Evolutionary conservation across 2,797 vertebrate species (phyloP), one percentile per base, ranked within the genome.

Genomic region (Gastrophryne carolinensis): DNA sequence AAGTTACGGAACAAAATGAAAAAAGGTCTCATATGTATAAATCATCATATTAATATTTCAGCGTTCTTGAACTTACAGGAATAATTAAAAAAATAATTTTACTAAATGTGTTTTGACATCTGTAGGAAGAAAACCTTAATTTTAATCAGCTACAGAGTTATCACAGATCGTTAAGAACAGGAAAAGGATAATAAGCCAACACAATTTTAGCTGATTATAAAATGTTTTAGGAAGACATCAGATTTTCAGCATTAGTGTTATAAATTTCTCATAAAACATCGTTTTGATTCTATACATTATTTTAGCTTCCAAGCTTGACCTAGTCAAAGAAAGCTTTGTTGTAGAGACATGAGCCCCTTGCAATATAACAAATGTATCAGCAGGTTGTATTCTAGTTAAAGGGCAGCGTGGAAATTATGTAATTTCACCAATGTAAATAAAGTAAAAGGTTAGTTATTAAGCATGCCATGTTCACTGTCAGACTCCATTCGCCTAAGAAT

Each of bases 401-500:
- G 24, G 24, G 7, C 32, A 30, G 24, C 79, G 82, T 86, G 83
- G 80, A 86, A 85, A 88, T 88, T 29, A 80, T 76, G 44, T 21
- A 47, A 47, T 8, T n/a, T 47, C 17, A 17, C n/a, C 78, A 84
- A 80, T 81, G 79, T 84, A 83, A 84, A 85, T 86, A 85, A 75
- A 82, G 77, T 74, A 81, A 75, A 81, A 62, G 82, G 84, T 84
- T 80, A 80, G 81, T 80, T 83, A 82, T 12, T 82, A 83, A 78
- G 63, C 73, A 79, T 80, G 80, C 84, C 80, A 83, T 81, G 29
- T 82, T 78, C 74, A 5, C 50, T 72, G 75, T 61, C 69, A 79
- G 75, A 73, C 75, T 79, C 53, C 79, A 87, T 88, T 88, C 83
- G 88, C 86, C 83, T 84, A 39, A 79, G 78, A 80, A 83, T 81